Evolutionary conservation across 2,113 vertebrate genomes (phyloP).

Genomic region (Hiodon tergisus): DNA sequence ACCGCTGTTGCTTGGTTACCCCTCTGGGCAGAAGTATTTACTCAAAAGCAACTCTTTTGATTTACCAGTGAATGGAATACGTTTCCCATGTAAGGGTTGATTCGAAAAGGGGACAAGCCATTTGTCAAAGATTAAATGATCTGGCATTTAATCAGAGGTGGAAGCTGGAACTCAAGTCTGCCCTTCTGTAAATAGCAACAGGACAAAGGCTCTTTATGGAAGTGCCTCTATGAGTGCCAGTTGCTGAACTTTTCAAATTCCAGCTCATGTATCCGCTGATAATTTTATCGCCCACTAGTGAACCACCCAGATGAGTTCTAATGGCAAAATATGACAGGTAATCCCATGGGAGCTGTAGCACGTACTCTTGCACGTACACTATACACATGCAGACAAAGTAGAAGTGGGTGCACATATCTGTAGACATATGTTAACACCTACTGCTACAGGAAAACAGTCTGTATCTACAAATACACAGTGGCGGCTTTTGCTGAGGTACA

Average conservation of each 20-base stretch:
- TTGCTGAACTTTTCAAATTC: background rate
- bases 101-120: background rate
- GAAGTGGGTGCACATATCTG: background rate
- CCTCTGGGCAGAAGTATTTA: background rate
- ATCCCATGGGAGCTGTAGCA: constrained; percentile 4
- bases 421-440: background rate
- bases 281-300: background rate
- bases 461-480: background rate
- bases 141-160: background rate
- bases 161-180: no score
- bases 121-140: background rate
- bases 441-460: background rate
- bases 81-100: background rate
- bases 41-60: background rate
- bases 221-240: background rate
- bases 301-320: background rate
- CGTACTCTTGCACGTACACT: background rate
- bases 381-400: constrained; percentile 5
- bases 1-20: constrained; percentile 18
- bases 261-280: background rate
- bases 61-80: background rate
- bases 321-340: background rate
- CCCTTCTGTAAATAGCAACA: background rate
- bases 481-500: background rate
- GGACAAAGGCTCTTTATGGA: background rate